These are phyloP conservation scores for Tipula vernalis DNA, from an alignment of 2,888 invertebrate genomes.

Conservation along the genomic window DNA sequence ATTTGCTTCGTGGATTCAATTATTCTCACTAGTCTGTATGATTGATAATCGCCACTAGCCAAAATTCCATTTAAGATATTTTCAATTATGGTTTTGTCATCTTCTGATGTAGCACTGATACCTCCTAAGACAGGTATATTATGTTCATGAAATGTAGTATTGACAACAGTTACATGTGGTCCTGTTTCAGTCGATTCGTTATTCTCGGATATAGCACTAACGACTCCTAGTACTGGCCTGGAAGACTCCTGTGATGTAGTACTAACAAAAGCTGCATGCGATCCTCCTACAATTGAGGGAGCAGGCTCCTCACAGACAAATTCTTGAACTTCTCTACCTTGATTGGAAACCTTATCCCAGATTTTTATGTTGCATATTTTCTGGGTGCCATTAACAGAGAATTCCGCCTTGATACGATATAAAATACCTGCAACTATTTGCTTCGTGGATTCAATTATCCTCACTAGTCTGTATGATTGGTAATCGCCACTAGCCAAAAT, in stretches of 20 bases:
- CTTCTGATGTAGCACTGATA: background rate
- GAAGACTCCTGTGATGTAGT: too few species aligned
- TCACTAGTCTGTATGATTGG: background rate
- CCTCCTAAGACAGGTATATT: background rate
- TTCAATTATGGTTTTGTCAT: background rate
- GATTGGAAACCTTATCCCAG: background rate
- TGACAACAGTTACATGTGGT: too few species aligned
- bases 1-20: slow-evolving; percentile 38
- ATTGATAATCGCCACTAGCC: background rate
- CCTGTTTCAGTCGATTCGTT: too few species aligned
- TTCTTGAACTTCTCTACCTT: background rate
- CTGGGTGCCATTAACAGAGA: slow-evolving; percentile 18
- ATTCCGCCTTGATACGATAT: slow-evolving; percentile 33
- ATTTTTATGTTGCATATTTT: background rate
- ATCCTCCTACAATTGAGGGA: background rate
- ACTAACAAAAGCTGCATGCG: too few species aligned
- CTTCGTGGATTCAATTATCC: slow-evolving; percentile 25
- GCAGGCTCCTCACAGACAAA: background rate
- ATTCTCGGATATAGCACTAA: too few species aligned
- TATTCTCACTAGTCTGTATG: slow-evolving; percentile 24
- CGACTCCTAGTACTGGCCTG: too few species aligned
- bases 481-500: background rate
- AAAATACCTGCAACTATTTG: slow-evolving; percentile 43
- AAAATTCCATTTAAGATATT: background rate
- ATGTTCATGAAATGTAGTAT: background rate